Conservation (phyloP, 1,140 invertebrate species). For the Papilio aristodemus region DNA sequence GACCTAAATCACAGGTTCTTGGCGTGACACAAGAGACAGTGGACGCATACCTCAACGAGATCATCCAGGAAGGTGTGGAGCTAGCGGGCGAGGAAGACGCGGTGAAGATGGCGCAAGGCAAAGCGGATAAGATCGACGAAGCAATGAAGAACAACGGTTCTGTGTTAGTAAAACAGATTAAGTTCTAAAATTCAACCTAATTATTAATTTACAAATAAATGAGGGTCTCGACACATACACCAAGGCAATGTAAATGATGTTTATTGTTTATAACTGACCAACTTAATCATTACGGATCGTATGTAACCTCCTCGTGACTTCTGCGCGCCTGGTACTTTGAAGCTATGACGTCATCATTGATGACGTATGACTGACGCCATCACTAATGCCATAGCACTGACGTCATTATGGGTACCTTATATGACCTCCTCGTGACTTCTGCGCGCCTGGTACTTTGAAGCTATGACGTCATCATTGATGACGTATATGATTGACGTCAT, state of each 20-base stretch:
- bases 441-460: not conserved
- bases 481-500: too few relatives aligned
- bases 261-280: too few relatives aligned
- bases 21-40: conserved; percentile 70
- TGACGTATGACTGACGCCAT: not conserved
- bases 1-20: conserved; percentile 46
- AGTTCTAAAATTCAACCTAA: too few relatives aligned
- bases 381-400: too few relatives aligned
- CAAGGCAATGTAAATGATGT: too few relatives aligned
- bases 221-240: too few relatives aligned
- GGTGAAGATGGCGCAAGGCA: conserved; percentile 38
- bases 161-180: conserved; percentile 49
- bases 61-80: conserved; percentile 55
- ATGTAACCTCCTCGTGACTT: conserved; percentile 57
- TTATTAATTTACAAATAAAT: too few relatives aligned
- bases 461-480: not conserved
- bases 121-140: conserved; percentile 49
- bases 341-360: too few relatives aligned
- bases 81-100: conserved; percentile 58
- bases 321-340: conserved; percentile 67
- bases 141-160: conserved; percentile 41
- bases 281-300: conserved; percentile 34
- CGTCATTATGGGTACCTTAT: not conserved
- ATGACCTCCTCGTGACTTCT: not conserved
- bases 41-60: conserved; percentile 60